phyloP scores from a whole-genome alignment of 2,113 vertebrate species.

The Microtus ochrogaster region DNA sequence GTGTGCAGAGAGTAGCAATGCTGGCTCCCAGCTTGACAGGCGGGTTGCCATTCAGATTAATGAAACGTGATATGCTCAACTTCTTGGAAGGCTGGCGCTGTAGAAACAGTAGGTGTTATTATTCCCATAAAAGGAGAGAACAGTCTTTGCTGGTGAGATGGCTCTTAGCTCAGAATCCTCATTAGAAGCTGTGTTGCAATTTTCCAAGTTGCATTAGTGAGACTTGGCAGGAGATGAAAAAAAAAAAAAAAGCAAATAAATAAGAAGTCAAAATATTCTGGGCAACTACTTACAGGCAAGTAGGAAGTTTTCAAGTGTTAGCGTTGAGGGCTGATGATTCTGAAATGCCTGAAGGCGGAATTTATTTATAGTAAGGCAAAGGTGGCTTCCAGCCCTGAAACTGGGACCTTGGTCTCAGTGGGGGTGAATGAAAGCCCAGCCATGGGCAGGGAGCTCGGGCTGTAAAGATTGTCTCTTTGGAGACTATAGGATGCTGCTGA shows the following conservation, averaged over 20 bases:
- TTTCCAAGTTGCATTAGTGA: conserved; percentile 78
- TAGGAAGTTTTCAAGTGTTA: conserved; percentile 68
- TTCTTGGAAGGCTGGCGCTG: conserved; percentile 74
- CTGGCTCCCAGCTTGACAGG: conserved; percentile 33
- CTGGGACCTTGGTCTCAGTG: conserved; percentile 16
- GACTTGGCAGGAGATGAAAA: conserved; percentile 71
- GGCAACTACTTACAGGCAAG: conserved; percentile 71
- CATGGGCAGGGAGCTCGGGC: not conserved
- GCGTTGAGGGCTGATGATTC: conserved; percentile 54
- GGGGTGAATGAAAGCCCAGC: conserved; percentile 6
- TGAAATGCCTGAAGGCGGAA: conserved; percentile 69
- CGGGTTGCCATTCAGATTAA: conserved; percentile 62
- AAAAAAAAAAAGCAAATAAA: conserved; percentile 71
- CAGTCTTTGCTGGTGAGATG: conserved; percentile 71
- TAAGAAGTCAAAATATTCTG: conserved; percentile 74
- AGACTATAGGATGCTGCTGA: conserved; percentile 13
- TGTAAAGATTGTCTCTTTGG: conserved; percentile 26
- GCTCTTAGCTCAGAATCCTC: conserved; percentile 78
- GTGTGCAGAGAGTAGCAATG: conserved; percentile 6
- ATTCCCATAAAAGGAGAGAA: conserved; percentile 77
- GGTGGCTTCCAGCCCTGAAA: conserved; percentile 71
- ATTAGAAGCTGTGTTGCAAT: conserved; percentile 79
- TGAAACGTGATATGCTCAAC: conserved; percentile 67
- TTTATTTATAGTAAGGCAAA: conserved; percentile 76
- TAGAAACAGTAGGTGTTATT: conserved; percentile 73